phyloP scores from a whole-genome alignment of 2,888 invertebrate genomes.

The Drosophila meridiana region DNA sequence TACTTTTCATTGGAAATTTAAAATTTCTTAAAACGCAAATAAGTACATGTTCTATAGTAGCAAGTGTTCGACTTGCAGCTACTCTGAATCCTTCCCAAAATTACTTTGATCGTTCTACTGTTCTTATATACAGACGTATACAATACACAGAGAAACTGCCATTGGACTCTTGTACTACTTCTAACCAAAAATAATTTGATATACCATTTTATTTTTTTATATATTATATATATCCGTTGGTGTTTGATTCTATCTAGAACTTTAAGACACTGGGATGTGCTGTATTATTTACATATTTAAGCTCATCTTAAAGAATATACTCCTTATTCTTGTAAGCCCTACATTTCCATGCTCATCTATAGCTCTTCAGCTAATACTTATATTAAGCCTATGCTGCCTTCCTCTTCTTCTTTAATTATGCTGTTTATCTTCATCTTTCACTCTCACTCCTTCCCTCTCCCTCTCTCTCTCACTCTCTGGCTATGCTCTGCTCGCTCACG shows the following conservation, averaged over 20 bases:
- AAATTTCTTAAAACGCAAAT: too few species aligned
- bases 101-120: neutral
- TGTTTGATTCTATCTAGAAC: too few species aligned
- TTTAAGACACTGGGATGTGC: too few species aligned
- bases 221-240: too few species aligned
- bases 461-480: neutral
- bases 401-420: slow-evolving; percentile 1
- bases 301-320: too few species aligned
- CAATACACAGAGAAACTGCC: neutral
- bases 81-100: neutral
- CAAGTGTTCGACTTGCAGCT: too few species aligned
- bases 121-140: neutral
- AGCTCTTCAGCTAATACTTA: neutral
- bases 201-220: too few species aligned
- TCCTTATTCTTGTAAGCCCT: too few species aligned
- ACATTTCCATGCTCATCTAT: neutral
- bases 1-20: neutral
- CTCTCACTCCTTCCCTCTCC: neutral
- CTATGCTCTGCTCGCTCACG: neutral
- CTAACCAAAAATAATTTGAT: too few species aligned
- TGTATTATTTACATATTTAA: too few species aligned
- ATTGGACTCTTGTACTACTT: neutral
- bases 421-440: neutral
- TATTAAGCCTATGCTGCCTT: neutral
- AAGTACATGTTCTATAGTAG: neutral